Conservation (phyloP, 2,888 invertebrate species). For the Amblyjoppa fuscipennis region DNA sequence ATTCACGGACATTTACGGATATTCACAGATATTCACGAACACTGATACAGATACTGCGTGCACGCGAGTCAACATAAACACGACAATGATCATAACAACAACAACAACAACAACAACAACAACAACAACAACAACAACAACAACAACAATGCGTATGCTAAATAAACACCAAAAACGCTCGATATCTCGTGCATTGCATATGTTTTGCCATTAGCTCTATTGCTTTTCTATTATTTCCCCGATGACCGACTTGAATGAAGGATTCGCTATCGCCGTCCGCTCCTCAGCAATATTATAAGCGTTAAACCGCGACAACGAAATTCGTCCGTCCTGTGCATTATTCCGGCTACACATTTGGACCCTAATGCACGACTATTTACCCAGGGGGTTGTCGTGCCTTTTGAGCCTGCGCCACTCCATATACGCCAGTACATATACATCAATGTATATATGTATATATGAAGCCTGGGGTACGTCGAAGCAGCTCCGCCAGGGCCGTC, state of each 20-base stretch:
- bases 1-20: too few relatives aligned
- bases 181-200: not conserved
- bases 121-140: too few relatives aligned
- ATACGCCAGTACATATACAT: not conserved
- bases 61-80: too few relatives aligned
- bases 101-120: too few relatives aligned
- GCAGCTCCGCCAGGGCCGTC: not conserved
- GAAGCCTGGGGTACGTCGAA: conserved; percentile 9
- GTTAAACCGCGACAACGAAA: conserved; percentile 38
- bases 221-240: conserved; percentile 13
- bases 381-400: conserved; percentile 61
- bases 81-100: too few relatives aligned
- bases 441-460: not conserved
- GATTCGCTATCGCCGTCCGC: not conserved
- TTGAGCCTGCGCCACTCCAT: conserved; percentile 26
- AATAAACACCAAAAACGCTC: too few relatives aligned
- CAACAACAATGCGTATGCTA: too few relatives aligned
- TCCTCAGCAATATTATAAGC: conserved; percentile 15
- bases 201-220: not conserved
- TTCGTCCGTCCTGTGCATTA: conserved; percentile 31
- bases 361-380: conserved; percentile 64
- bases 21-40: too few relatives aligned
- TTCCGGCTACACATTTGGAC: conserved; percentile 31
- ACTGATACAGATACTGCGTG: too few relatives aligned
- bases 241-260: conserved; percentile 66